Percentiles rank a stretch among this genome's conserved stretches.
Evolutionary conservation across 2,797 vertebrate genomes (phyloP).

Genomic region (Glyptemys insculpta): DNA sequence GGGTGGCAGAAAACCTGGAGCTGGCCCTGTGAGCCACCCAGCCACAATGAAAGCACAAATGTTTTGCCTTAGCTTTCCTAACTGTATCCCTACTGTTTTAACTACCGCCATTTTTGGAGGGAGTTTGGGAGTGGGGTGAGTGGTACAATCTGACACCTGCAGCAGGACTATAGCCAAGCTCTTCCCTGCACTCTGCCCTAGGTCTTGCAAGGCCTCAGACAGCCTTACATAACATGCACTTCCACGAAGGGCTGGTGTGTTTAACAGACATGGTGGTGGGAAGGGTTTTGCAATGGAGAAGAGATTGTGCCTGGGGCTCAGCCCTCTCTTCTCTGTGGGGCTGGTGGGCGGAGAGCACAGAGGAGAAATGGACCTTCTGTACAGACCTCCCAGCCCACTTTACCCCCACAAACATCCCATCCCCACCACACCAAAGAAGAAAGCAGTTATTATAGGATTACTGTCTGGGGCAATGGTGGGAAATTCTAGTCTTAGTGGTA

Average conservation of each 20-base stretch:
- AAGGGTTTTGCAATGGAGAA: not conserved
- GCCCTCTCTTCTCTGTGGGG: not conserved
- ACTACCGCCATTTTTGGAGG: not conserved
- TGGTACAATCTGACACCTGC: not conserved
- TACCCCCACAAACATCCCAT: not conserved
- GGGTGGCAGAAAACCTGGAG: too few species aligned
- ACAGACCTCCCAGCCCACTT: not conserved
- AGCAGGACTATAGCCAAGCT: not conserved
- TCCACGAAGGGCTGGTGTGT: not conserved
- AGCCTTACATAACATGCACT: not conserved
- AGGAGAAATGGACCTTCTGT: not conserved
- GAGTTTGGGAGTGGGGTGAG: not conserved
- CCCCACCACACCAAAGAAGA: not conserved
- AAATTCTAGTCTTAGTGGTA: not conserved
- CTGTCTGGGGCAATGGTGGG: not conserved
- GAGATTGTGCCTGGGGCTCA: not conserved
- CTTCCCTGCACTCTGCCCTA: not conserved
- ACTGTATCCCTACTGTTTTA: not conserved
- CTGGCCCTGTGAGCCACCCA: not conserved
- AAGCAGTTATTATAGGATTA: not conserved
- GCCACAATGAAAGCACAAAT: not conserved
- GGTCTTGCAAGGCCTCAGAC: not conserved
- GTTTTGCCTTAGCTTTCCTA: not conserved
- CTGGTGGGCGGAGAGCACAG: not conserved
- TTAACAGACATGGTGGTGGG: not conserved